Percentiles rank a stretch among this genome's conserved stretches.
phyloP scores from a whole-genome alignment of 2,888 invertebrate species.

The Parnassius apollo region DNA sequence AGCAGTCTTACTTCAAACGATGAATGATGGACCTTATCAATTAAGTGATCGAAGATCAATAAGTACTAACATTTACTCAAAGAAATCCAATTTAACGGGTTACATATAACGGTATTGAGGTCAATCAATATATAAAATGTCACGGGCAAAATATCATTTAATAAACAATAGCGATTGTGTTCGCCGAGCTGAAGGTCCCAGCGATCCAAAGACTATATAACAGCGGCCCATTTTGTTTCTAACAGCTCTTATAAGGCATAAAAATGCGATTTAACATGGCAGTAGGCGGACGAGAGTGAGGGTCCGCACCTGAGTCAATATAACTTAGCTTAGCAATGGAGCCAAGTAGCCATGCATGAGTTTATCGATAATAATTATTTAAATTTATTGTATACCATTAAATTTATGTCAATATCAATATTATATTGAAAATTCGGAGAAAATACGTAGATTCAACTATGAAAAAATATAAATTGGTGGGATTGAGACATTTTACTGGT shows the following conservation, averaged over 20 bases:
- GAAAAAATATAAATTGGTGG: no score
- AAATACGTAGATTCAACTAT: no score
- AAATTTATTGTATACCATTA: neutral
- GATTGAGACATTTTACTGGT: no score
- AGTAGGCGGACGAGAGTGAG: slow-evolving; percentile 49
- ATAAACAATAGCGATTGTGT: slow-evolving; percentile 28
- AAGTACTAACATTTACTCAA: neutral
- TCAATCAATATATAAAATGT: slow-evolving; percentile 7
- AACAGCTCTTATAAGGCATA: slow-evolving; percentile 60
- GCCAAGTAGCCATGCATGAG: slow-evolving; percentile 12
- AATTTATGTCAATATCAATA: no score
- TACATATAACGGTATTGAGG: neutral
- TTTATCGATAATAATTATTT: slow-evolving; percentile 24
- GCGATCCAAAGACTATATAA: slow-evolving; percentile 28
- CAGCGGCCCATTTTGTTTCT: slow-evolving; percentile 41
- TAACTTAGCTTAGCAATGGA: slow-evolving; percentile 21
- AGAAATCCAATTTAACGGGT: neutral
- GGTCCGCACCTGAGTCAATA: slow-evolving; percentile 20
- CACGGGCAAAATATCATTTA: neutral
- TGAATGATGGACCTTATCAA: no score
- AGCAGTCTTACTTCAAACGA: no score
- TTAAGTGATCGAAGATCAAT: no score
- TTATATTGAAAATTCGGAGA: no score
- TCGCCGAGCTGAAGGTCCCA: slow-evolving; percentile 24
- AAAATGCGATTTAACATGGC: slow-evolving; percentile 50